phyloP scores from a whole-genome alignment of 2,113 vertebrate genomes.

The Notarius quadriscutis region DNA sequence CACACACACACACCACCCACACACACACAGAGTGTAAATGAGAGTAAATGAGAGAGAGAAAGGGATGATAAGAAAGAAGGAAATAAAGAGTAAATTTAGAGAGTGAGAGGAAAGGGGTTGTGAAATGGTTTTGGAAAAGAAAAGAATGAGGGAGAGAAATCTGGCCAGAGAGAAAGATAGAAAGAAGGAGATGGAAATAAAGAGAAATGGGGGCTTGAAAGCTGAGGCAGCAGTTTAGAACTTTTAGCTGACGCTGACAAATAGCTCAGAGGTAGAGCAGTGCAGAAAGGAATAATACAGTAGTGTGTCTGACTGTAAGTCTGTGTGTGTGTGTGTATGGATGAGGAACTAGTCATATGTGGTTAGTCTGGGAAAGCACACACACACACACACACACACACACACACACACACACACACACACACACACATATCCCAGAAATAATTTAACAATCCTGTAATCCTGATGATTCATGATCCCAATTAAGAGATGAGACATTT shows the following conservation, averaged over 20 bases:
- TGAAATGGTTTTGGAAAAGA: not conserved
- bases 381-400: not conserved
- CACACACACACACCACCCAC: constrained; percentile 19
- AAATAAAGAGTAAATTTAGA: not conserved
- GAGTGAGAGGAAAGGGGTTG: constrained; percentile 9
- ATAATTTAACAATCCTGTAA: not conserved
- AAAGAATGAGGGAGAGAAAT: constrained; percentile 15
- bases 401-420: not conserved
- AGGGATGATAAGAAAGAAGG: not conserved
- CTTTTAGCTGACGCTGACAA: constrained; percentile 25
- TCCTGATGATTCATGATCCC: not conserved
- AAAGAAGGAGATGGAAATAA: not conserved
- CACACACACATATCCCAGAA: not conserved
- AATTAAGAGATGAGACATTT: not conserved
- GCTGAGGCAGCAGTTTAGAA: constrained; percentile 41
- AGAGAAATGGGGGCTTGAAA: constrained; percentile 11
- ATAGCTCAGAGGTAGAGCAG: not conserved
- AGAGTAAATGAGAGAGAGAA: not conserved
- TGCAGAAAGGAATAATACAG: not conserved
- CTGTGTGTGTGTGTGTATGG: not conserved
- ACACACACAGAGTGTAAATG: not conserved
- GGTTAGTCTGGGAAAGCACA: not conserved
- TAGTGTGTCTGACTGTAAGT: not conserved
- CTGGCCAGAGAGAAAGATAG: not conserved
- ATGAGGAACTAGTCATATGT: no score